Conservation (phyloP, 2,888 invertebrate species). For the Bugula neritina region DNA sequence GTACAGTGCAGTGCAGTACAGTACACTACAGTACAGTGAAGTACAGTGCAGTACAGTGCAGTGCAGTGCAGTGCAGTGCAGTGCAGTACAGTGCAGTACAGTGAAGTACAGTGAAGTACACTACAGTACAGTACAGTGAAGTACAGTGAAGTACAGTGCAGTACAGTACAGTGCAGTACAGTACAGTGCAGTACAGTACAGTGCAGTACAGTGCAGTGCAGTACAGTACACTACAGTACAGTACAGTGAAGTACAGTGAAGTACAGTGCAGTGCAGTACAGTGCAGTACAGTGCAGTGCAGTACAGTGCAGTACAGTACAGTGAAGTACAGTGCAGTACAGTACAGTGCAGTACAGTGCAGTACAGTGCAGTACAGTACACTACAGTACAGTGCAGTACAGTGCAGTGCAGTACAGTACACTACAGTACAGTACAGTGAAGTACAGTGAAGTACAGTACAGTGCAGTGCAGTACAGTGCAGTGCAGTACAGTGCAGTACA, state of each 20-base stretch:
- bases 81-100: constrained; percentile 30
- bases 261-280: constrained; percentile 30
- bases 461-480: constrained; percentile 30
- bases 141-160: constrained; percentile 29
- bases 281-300: constrained; percentile 28
- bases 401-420: constrained; percentile 30
- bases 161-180: constrained; percentile 30
- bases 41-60: constrained; percentile 31
- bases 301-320: constrained; percentile 28
- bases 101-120: constrained; percentile 28
- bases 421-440: constrained; percentile 29
- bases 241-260: constrained; percentile 31
- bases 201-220: constrained; percentile 30
- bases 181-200: constrained; percentile 30
- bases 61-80: constrained; percentile 30
- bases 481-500: constrained; percentile 30
- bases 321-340: constrained; percentile 31
- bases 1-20: constrained; percentile 30
- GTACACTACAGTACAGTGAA: constrained; percentile 28
- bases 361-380: constrained; percentile 30
- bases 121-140: constrained; percentile 30
- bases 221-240: constrained; percentile 30
- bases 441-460: constrained; percentile 30
- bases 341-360: constrained; percentile 30
- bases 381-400: constrained; percentile 28